phyloP scores from a whole-genome alignment of 2,797 vertebrate genomes.

The Euthynnus affinis region DNA sequence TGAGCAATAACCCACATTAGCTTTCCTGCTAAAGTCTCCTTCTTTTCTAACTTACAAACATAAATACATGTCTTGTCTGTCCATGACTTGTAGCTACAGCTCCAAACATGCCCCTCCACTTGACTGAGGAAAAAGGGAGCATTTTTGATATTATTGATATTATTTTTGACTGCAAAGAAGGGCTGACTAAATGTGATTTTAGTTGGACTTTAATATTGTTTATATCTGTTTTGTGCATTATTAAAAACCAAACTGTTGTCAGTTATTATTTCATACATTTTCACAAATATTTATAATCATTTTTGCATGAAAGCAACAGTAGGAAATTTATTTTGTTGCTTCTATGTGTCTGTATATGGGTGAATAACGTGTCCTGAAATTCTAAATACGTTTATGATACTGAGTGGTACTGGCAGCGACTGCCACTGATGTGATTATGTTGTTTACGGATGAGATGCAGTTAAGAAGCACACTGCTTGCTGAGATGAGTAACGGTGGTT shows the following conservation, averaged over 20 bases:
- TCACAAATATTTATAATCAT: neutral
- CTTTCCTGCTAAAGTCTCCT: too few relatives aligned
- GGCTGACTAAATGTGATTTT: too few relatives aligned
- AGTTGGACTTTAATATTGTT: too few relatives aligned
- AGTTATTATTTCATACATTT: neutral
- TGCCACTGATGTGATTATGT: constrained; percentile 34
- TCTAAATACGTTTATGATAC: constrained; percentile 10
- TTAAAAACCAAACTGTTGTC: neutral
- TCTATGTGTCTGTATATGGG: neutral
- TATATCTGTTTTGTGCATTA: too few relatives aligned
- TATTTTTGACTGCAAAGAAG: too few relatives aligned
- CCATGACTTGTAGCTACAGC: too few relatives aligned
- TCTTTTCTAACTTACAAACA: too few relatives aligned
- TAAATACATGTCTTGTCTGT: neutral
- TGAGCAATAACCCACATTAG: too few relatives aligned
- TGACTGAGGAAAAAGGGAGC: too few relatives aligned
- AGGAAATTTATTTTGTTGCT: neutral
- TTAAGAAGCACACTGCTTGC: neutral
- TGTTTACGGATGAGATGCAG: constrained; percentile 23
- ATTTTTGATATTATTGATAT: too few relatives aligned
- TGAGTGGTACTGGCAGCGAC: constrained; percentile 10
- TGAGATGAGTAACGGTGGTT: neutral
- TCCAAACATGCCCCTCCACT: too few relatives aligned
- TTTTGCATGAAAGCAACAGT: neutral
- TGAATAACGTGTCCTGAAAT: neutral